A percentile compares a stretch with the other conserved stretches of the same genome.
These are phyloP conservation scores for Haemorhous mexicanus DNA, from an alignment of 2,113 vertebrate genomes.

Conservation along the genomic window DNA sequence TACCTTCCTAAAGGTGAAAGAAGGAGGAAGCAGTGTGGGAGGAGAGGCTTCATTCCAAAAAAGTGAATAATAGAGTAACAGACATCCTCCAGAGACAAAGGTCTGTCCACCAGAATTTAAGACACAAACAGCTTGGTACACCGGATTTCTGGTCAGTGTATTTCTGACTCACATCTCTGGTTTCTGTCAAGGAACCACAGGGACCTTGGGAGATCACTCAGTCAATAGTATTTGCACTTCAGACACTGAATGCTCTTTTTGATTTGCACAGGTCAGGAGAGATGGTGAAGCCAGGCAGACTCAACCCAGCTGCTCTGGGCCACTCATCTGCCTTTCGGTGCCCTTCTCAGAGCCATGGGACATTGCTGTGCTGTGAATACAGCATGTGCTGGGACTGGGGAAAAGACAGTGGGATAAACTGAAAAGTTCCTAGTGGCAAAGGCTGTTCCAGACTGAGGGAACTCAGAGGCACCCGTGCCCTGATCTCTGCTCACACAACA, in stretches of 20 bases:
- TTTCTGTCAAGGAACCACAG: background rate
- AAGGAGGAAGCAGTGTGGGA: background rate
- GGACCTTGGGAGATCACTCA: background rate
- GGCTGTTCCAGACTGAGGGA: background rate
- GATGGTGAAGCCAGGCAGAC: background rate
- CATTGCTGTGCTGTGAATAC: fast-evolving
- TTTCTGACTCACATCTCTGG: background rate
- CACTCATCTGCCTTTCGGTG: background rate
- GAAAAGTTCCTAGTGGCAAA: background rate
- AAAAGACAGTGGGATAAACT: background rate
- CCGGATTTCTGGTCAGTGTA: background rate
- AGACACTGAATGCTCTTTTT: background rate
- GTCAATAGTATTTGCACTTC: background rate
- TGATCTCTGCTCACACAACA: background rate
- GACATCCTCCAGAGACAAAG: background rate
- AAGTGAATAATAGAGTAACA: background rate
- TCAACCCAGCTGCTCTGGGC: background rate
- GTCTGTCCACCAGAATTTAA: background rate
- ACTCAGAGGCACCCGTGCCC: background rate
- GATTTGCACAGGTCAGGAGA: background rate
- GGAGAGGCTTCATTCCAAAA: background rate
- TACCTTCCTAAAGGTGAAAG: background rate
- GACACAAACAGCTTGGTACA: background rate
- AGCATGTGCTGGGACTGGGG: background rate
- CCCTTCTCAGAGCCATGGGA: background rate